These are phyloP conservation scores for Propsilocerus akamusi DNA, from an alignment of 1,140 invertebrate species.

Conservation along the genomic window DNA sequence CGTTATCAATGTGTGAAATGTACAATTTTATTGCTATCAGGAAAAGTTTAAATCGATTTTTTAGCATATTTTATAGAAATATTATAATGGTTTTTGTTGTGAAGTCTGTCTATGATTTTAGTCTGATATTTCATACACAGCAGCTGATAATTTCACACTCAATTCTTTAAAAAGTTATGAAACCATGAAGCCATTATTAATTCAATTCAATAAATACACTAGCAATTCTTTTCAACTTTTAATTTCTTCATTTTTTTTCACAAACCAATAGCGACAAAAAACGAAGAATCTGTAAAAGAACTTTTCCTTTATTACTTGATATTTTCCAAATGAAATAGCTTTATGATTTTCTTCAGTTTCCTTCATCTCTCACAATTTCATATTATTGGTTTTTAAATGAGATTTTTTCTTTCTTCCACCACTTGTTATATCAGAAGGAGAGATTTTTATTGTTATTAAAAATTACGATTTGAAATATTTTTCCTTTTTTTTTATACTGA, in stretches of 20 bases:
- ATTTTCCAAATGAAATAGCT: background rate
- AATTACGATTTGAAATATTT: background rate
- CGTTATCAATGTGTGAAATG: background rate
- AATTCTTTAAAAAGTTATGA: too few species aligned
- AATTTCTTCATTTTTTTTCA: background rate
- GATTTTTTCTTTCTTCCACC: background rate
- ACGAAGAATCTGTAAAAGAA: background rate
- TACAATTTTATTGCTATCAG: background rate
- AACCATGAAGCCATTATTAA: too few species aligned
- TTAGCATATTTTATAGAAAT: too few species aligned
- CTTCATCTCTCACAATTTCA: background rate
- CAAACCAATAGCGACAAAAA: background rate
- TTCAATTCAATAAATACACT: too few species aligned
- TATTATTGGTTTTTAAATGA: background rate
- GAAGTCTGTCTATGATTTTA: too few species aligned
- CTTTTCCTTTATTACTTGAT: background rate
- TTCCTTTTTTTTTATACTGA: too few species aligned
- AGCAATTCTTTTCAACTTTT: too few species aligned
- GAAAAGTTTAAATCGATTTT: background rate
- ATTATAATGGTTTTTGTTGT: too few species aligned
- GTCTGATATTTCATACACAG: too few species aligned
- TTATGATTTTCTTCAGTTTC: background rate
- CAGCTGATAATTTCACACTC: too few species aligned
- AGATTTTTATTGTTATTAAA: background rate
- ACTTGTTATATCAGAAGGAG: background rate